Base-by-base conservation (phyloP, 2,797 vertebrate genomes). In the Hydrocynus forskahlii region DNA sequence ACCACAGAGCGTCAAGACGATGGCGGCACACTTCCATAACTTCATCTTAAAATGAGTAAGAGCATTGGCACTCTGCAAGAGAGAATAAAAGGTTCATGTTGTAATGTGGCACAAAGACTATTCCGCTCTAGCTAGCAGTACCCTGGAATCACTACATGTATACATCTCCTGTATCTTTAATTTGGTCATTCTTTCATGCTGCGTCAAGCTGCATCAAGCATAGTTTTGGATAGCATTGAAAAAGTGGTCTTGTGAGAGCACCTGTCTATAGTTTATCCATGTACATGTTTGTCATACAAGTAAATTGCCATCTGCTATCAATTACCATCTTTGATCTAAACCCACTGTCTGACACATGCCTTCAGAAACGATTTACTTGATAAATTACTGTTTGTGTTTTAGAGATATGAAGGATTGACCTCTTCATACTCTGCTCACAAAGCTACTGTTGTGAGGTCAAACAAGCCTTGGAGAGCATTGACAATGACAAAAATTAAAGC, bases 21-120 rank as follows among this genome's bases (percentile, higher is more conserved):
- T 88, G 92, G 92, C 93, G 76, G 92, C 94, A 80, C 90, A 91
- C 93, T 95, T 96, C 96, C 96, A 96, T 95, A 95, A 92, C 95
- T 94, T 96, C 96, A 96, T 96, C 92, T 94, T 96, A 93, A 89
- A 92, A 92, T 92, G 86, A 91, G 84, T 92, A 91, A 87, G 93
- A 87, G 89, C 94, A 94, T 94, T 90, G 94, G 91, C 85, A 89
- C 88, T 92, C 94, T 95, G 92, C 60, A 94, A 93, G 91, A 93
- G 66, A 89, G 80, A 75, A 72, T 16, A 59, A 12, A 52, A 7
- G 10, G 35, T 21, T 66, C 25, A 9, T 67, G 52, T 74, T 19
- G 52, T 38, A 59, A 73, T 21, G 54, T 57, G 35, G 54, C 10
- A 73, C 54, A 59, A 13, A 40, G 0, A 19, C 14, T 50, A 25